phyloP scores from a whole-genome alignment of 2,113 vertebrate genomes.

The Platanista minor region DNA sequence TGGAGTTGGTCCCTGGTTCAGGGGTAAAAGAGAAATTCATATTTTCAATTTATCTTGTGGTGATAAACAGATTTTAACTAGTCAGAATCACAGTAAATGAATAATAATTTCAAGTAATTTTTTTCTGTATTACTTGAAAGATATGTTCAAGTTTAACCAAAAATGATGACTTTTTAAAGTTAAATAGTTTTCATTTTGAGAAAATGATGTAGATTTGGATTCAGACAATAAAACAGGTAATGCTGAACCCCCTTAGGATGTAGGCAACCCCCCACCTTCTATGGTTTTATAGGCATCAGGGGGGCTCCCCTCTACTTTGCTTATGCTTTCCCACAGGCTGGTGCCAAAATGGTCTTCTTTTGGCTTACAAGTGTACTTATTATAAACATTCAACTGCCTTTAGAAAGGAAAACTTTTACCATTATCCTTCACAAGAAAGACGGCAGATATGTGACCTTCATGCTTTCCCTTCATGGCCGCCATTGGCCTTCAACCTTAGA shows the following conservation, averaged over 20 bases:
- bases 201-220: not conserved
- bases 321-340: not conserved
- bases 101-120: not conserved
- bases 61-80: not conserved
- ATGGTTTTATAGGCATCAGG: not conserved
- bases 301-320: not conserved
- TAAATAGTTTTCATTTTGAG: not conserved
- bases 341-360: not conserved
- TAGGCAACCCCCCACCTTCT: not conserved
- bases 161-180: not conserved
- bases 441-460: not conserved
- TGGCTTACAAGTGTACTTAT: not conserved
- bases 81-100: not conserved
- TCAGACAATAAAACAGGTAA: not conserved
- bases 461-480: not conserved
- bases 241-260: rapidly evolving
- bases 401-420: not conserved
- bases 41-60: not conserved
- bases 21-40: not conserved
- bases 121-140: not conserved
- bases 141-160: not conserved
- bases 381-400: not conserved
- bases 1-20: not conserved
- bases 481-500: not conserved
- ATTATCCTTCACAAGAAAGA: not conserved